Percentiles rank a stretch among this genome's conserved stretches.
phyloP scores from a whole-genome alignment of 1,140 invertebrate genomes.

The Fopius arisanus region DNA sequence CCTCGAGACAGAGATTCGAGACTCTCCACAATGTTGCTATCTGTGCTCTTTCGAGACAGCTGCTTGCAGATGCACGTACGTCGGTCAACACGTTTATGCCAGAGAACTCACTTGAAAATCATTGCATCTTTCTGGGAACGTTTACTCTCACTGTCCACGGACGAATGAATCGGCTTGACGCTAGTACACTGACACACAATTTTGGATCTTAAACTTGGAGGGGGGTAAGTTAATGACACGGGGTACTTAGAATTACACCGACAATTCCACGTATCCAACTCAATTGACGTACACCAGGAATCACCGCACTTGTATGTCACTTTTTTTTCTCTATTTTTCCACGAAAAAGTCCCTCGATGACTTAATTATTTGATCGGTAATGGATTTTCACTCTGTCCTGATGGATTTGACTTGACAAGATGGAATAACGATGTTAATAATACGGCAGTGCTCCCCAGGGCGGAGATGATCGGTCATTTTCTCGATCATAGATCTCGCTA shows the following conservation, averaged over 20 bases:
- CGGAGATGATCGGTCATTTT: neutral
- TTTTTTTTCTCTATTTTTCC: too few species aligned
- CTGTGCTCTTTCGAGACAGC: slow-evolving; percentile 18
- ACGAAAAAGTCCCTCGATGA: too few species aligned
- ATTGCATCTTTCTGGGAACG: slow-evolving; percentile 26
- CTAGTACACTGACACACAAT: neutral
- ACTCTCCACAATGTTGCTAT: neutral
- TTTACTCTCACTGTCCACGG: neutral
- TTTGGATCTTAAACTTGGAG: slow-evolving; percentile 30
- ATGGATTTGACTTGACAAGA: neutral
- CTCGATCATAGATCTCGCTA: neutral
- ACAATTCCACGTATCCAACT: neutral
- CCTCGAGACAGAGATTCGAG: neutral
- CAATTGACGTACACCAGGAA: neutral
- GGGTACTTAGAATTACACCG: slow-evolving; percentile 4
- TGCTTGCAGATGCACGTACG: slow-evolving; percentile 20
- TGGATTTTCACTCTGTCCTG: neutral
- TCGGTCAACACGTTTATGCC: neutral
- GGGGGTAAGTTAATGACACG: slow-evolving; percentile 20
- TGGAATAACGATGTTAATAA: neutral
- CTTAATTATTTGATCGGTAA: too few species aligned
- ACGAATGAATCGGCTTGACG: slow-evolving; percentile 21
- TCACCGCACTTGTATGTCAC: too few species aligned
- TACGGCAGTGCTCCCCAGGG: neutral
- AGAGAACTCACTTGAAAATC: neutral